phyloP scores from a whole-genome alignment of 2,888 invertebrate species.

The Hermaeophaga mercurialis region DNA sequence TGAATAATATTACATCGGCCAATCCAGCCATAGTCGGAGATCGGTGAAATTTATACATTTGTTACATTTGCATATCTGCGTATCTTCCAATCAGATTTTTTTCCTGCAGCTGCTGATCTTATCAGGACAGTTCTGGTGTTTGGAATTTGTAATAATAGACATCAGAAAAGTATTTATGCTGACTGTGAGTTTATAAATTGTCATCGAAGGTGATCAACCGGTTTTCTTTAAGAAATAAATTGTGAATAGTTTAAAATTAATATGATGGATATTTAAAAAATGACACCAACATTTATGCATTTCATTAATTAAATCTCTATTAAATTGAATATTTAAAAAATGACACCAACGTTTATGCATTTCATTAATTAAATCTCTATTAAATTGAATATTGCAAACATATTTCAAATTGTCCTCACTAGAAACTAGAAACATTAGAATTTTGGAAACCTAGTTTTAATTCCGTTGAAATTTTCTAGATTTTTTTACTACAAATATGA shows the following conservation, averaged over 20 bases:
- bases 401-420: too few relatives aligned
- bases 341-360: too few relatives aligned
- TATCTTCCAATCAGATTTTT: constrained; percentile 16
- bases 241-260: background rate
- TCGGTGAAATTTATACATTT: constrained; percentile 16
- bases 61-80: constrained; percentile 17
- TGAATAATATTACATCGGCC: background rate
- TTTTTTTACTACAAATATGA: too few relatives aligned
- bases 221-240: constrained; percentile 1
- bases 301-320: too few relatives aligned
- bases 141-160: constrained; percentile 18
- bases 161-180: background rate
- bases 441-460: too few relatives aligned
- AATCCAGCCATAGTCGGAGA: background rate
- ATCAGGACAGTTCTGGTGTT: constrained; percentile 10
- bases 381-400: too few relatives aligned
- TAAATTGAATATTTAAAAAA: too few relatives aligned
- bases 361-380: too few relatives aligned
- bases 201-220: constrained; percentile 9
- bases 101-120: constrained; percentile 6
- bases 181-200: constrained; percentile 2
- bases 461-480: too few relatives aligned
- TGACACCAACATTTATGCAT: too few relatives aligned
- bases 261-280: too few relatives aligned
- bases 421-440: too few relatives aligned